A percentile compares a stretch with the other conserved stretches of the same genome.
phyloP scores from a whole-genome alignment of 2,113 vertebrate species.

The Strigops habroptila region DNA sequence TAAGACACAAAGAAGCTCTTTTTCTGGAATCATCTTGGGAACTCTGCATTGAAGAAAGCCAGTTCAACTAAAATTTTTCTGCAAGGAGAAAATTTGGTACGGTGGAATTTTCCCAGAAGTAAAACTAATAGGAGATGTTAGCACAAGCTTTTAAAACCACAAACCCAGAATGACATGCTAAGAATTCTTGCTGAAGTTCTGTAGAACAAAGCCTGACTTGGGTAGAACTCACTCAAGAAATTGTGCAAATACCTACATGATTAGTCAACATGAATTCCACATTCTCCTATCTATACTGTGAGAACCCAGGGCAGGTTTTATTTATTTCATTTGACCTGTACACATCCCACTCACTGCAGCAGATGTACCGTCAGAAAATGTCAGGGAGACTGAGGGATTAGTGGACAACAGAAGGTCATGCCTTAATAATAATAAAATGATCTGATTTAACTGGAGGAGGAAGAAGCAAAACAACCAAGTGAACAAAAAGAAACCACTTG shows the following conservation, averaged over 20 bases:
- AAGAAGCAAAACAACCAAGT: not conserved
- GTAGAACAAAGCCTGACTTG: not conserved
- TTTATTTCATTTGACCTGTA: not conserved
- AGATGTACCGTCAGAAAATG: not conserved
- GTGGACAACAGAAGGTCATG: not conserved
- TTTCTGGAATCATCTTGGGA: not conserved
- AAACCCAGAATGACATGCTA: not conserved
- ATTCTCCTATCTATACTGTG: not conserved
- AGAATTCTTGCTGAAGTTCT: not conserved
- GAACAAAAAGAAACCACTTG: not conserved
- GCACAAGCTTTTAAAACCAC: not conserved
- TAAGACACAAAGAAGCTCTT: not conserved
- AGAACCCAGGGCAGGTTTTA: not conserved
- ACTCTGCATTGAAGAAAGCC: not conserved
- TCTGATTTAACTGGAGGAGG: not conserved
- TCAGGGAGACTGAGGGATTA: not conserved
- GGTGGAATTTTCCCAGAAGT: conserved; percentile 28
- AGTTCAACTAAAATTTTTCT: not conserved
- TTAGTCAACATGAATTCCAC: not conserved
- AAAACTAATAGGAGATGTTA: conserved; percentile 25
- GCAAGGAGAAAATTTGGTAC: not conserved
- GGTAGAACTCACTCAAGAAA: not conserved
- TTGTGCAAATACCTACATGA: not conserved
- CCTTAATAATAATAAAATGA: not conserved
- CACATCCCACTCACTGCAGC: not conserved